Conservation (phyloP, 2,888 invertebrate genomes). For the Lacanobia wlatinum region DNA sequence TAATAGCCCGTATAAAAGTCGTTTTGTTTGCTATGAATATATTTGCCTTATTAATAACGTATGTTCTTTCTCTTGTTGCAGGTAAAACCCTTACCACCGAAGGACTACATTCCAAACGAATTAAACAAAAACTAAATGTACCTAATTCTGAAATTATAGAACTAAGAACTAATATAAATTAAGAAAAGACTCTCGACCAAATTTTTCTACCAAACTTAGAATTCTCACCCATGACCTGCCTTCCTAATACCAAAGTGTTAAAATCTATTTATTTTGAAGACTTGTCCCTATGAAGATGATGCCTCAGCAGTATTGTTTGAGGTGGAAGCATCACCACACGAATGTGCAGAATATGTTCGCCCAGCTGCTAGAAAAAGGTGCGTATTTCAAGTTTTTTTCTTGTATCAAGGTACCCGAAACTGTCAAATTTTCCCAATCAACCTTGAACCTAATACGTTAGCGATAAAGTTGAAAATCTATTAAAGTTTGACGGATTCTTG, state of each 20-base stretch:
- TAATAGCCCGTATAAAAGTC: too few relatives aligned
- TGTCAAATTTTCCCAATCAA: too few relatives aligned
- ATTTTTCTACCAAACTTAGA: conserved; percentile 77
- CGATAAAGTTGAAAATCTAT: too few relatives aligned
- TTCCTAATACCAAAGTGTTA: conserved; percentile 78
- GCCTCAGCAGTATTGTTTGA: conserved; percentile 97
- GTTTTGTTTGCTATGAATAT: too few relatives aligned
- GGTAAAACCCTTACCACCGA: conserved; percentile 70
- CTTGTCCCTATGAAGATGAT: conserved; percentile 88
- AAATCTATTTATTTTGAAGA: conserved; percentile 59
- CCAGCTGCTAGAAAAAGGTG: conserved; percentile 93
- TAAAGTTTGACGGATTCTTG: too few relatives aligned
- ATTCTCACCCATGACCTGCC: conserved; percentile 72
- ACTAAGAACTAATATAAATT: conserved; percentile 49
- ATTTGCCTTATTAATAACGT: neutral
- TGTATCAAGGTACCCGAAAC: too few relatives aligned
- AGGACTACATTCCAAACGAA: conserved; percentile 75
- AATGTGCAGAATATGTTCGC: conserved; percentile 97
- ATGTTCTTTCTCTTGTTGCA: conserved; percentile 67
- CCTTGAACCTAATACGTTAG: too few relatives aligned
- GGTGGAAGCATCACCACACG: conserved; percentile 98
- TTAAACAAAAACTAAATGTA: conserved; percentile 60
- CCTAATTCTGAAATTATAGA: conserved; percentile 69
- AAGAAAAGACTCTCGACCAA: conserved; percentile 72
- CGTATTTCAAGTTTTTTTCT: conserved; percentile 44